A percentile compares a stretch with the other conserved stretches of the same genome.
These are phyloP conservation scores for Melanotus villosus DNA, from an alignment of 2,888 invertebrate genomes.

Conservation along the genomic window DNA sequence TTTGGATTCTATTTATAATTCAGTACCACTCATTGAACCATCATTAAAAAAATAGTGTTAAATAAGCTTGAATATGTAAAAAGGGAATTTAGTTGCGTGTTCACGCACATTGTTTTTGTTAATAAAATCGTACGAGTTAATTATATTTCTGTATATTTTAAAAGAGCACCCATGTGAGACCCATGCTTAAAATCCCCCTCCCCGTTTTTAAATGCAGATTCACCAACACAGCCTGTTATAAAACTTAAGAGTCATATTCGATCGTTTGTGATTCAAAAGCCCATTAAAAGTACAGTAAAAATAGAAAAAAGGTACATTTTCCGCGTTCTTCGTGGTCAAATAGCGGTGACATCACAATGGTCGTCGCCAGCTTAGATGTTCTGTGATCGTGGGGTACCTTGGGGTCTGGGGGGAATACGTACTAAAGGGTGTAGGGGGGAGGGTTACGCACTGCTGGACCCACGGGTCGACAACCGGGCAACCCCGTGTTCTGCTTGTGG, in stretches of 20 bases:
- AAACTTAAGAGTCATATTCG: background rate
- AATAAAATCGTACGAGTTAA: too few species aligned
- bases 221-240: background rate
- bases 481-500: conserved; percentile 54
- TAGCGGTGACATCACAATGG: conserved; percentile 51
- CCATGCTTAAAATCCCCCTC: too few species aligned
- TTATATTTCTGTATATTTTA: too few species aligned
- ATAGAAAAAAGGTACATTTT: conserved; percentile 32
- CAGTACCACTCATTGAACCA: too few species aligned
- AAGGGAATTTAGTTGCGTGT: too few species aligned
- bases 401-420: conserved; percentile 45
- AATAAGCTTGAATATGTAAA: too few species aligned
- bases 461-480: conserved; percentile 63
- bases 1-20: too few species aligned
- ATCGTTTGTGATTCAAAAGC: background rate
- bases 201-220: background rate
- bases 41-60: too few species aligned
- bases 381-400: conserved; percentile 42
- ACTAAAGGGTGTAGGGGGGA: conserved; percentile 52
- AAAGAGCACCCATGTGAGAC: too few species aligned
- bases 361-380: conserved; percentile 45
- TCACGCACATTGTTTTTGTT: too few species aligned
- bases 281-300: conserved; percentile 1
- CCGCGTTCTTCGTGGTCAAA: conserved; percentile 44
- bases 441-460: conserved; percentile 55